Base-by-base conservation (phyloP, 64 coral and sea anemone genomes). In the Trachythela sp. region DNA sequence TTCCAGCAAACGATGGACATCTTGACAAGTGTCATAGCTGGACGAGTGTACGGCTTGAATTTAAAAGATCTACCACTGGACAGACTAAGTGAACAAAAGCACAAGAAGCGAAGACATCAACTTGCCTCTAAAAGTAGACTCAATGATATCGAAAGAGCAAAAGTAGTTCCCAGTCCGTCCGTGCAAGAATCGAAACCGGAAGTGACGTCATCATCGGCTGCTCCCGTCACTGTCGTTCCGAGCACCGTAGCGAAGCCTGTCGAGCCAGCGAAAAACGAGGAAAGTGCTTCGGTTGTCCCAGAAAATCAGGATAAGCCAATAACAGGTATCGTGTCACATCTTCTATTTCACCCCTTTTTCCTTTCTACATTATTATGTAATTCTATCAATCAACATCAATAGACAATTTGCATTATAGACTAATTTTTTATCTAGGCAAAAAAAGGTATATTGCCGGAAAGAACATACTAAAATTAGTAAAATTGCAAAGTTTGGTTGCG, bases 31-130 rank as follows among this genome's bases (percentile, higher is more conserved):
- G 95, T 97, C 7, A 92, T 97, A 76, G 93, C 95, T 7, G 92
- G 93, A 54, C 92, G 93, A 49, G 88, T 97, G 8, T 94, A 97
- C 51, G 89, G 88, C 20, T 40, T 94, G 13, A 93, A 97, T 42
- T 88, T 97, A 48, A 91, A 64, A 33, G 93, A 97, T 89, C 93
- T 97, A 67, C 95, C 95, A 48, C 70, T 97, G 56, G 92, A 90
- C 84, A 94, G 91, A 71, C 95, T 97, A 8, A 97, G 93, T 32
- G 93, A 97, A 77, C 95, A 92, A 60, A 97, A 97, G 54, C 90
- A 91, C 42, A 97, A 97, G 50, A 88, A 88, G 32, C 87, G 95
- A 59, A 89, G 88, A 22, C 77, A 86, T 18, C 37, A 88, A 18
- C 15, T 64, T 1, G 56, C 20, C 0, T 64, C 56, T 18, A 64